Percentiles rank a stretch among this genome's conserved stretches.
phyloP scores from a whole-genome alignment of 2,113 vertebrate genomes.

The Urocolius indicus region DNA sequence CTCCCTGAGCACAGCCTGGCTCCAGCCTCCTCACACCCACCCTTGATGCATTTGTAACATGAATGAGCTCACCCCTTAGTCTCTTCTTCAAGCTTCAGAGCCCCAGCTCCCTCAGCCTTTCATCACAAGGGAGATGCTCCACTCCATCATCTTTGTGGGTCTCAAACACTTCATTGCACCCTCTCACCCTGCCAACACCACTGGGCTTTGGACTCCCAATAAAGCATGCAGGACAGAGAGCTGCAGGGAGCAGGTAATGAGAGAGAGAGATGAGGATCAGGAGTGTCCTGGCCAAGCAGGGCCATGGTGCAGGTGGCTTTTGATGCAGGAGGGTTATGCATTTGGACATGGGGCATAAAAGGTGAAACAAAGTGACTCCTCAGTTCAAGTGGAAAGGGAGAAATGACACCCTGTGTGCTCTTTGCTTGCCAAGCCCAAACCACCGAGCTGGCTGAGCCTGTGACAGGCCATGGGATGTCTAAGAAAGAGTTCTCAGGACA shows the following conservation, averaged over 20 bases:
- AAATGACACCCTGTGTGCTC: rapidly evolving
- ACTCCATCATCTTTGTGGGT: too few relatives aligned
- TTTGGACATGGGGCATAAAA: too few relatives aligned
- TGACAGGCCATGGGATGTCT: not conserved
- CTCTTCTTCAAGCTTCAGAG: too few relatives aligned
- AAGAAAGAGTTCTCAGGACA: not conserved
- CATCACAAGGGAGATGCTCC: too few relatives aligned
- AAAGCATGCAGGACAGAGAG: not conserved
- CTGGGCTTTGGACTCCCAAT: not conserved
- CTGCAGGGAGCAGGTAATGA: not conserved
- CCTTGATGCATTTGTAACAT: too few relatives aligned
- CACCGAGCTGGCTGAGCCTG: not conserved
- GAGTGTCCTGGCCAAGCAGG: not conserved
- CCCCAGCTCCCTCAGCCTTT: too few relatives aligned
- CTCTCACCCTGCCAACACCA: not conserved
- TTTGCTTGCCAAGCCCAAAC: not conserved
- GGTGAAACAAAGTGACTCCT: too few relatives aligned
- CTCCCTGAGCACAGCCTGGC: too few relatives aligned
- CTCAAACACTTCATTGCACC: not conserved
- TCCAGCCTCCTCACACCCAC: too few relatives aligned
- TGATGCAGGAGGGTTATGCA: not conserved
- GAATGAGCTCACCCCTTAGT: too few relatives aligned
- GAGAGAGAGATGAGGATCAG: not conserved
- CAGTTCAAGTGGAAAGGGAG: not conserved
- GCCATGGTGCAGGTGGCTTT: rapidly evolving